Evolutionary conservation across 1,140 invertebrate genomes (phyloP), one percentile per base, ranked within the genome.

Genomic region (Drosophila triauraria): DNA sequence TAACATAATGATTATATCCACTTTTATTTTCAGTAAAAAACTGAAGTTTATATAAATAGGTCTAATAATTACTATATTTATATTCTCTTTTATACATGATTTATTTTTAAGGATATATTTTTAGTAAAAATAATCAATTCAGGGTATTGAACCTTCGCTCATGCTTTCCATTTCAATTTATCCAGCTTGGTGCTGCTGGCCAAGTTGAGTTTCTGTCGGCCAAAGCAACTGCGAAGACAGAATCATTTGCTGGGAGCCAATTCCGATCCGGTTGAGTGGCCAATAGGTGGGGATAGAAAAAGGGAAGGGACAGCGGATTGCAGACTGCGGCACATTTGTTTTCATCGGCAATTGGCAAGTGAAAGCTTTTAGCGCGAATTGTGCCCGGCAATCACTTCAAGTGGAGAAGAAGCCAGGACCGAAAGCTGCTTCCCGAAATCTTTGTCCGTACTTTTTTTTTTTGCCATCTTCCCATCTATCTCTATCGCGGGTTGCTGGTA

Each of bases 281-380:
- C 63, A 77, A 27, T 43, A 40, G 50, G 23, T 54, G 61, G 42
- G 54, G 35, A 43, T 43, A 27, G 62, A 13, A 53, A 23, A n/a
- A 23, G 27, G 27, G 6, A 7, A 1, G 6, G 40, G 42, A 8
- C 32, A 10, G 42, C 20, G 35, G 40, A 40, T 60, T 54, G 23
- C 69, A n/a, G 81, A 81, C 82, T 77, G 82, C 77, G 68, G 51
- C 69, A 59, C 84, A 88, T 88, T 88, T 88, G 84, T 90, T 90
- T 90, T 78, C 84, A 88, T 85, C 84, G 78, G 65, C 81, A 76
- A 85, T 85, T 90, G 84, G 75, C 74, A 78, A 90, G 78, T 81
- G 85, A 85, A 88, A 88, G 85, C 84, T 88, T 88, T 88, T 88
- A 90, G 75, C 78, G 74, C 65, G 65, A 90, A 90, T 81, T 81